A percentile compares a stretch with the other conserved stretches of the same genome.
Conservation (phyloP, 1,140 invertebrate species). For the Grapholita molesta region DNA sequence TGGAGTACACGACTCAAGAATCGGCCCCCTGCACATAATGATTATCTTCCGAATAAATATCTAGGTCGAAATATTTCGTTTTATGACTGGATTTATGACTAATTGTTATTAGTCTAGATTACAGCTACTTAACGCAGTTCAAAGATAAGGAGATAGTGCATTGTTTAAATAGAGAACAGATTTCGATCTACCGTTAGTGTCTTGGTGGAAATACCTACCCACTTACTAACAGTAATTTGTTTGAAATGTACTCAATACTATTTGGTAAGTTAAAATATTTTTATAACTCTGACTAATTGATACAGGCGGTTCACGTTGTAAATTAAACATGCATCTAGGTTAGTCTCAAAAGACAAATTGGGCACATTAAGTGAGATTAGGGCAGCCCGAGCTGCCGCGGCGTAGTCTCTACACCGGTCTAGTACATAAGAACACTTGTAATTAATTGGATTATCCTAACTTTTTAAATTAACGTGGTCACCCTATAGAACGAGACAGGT, state of each 20-base stretch:
- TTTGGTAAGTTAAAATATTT: background rate
- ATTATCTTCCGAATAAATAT: background rate
- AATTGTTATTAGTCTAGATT: conserved; percentile 5
- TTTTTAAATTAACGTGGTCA: too few species aligned
- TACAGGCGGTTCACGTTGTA: too few species aligned
- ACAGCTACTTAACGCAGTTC: background rate
- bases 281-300: too few species aligned
- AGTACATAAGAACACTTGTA: too few species aligned
- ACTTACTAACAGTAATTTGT: background rate
- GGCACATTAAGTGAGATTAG: too few species aligned
- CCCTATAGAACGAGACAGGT: too few species aligned
- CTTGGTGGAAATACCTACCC: background rate
- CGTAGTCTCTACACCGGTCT: too few species aligned
- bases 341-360: background rate
- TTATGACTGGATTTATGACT: background rate
- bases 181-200: background rate
- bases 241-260: background rate
- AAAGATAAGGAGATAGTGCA: background rate
- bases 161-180: background rate
- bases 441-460: too few species aligned
- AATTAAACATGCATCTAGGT: background rate
- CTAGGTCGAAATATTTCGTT: background rate
- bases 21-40: too few species aligned
- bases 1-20: too few species aligned
- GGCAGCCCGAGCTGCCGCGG: too few species aligned